Base-by-base conservation (phyloP, 2,113 vertebrate species). In the Podarcis raffonei region DNA sequence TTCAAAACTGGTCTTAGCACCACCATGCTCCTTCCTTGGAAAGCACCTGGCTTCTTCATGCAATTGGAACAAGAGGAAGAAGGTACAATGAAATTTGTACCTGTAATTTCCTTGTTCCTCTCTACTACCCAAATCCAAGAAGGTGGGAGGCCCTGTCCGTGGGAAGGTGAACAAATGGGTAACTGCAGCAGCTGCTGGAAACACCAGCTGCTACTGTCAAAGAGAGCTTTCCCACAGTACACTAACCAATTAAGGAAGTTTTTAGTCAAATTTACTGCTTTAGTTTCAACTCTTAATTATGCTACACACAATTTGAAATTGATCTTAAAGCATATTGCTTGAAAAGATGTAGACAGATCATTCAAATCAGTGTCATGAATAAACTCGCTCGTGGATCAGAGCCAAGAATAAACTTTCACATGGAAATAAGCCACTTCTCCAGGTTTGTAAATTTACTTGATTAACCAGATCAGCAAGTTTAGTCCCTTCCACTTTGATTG, bases 401-500 rank as follows among this genome's bases (percentile, higher is more conserved):
- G 8, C n/a, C 22, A 86, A 62, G 59, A 62, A 62, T 20, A 62
- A 20, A 20, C 59, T 62, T 62, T 27, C 20, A 30, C 68, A 48
- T 3, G n/a, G 59, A 62, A 87, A 39, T 39, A 57, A 53, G 39
- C 32, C 2, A 12, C 42, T 72, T n/a, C 39, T 72, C 32, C 72
- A n/a, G 27, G n/a, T 85, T 77, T 87, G 42, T 57, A 81, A 81
- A 57, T 76, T 30, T 65, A 76, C 35, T 85, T 39, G 22, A 85
- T 37, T 77, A 76, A 77, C 32, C n/a, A 62, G 84, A 76, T 18
- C 15, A 80, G 77, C 39, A 87, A 9, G 42, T 87, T 77, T 42
- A 66, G 25, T 39, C 72, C 57, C 22, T 80, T 80, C 72, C 65
- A 2, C 57, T 15, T 59, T 53, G 5, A 62, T 62, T 87, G 32